Base-by-base conservation (phyloP, 2,888 invertebrate genomes). In the Timandra comae region DNA sequence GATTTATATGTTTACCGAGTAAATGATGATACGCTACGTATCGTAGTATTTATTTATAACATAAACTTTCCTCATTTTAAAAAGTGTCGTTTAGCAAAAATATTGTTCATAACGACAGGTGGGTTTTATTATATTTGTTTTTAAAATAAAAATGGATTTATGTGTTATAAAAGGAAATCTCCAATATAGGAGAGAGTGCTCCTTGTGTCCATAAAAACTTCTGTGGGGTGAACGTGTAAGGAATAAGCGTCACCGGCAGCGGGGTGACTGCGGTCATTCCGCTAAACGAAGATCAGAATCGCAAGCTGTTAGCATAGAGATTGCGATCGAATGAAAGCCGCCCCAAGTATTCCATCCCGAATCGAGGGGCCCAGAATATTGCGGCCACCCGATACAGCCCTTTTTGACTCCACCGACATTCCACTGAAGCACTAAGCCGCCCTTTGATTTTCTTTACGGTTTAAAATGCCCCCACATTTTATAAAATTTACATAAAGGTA, bases 231-330 rank as follows among this genome's bases (percentile, higher is more conserved):
- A 77, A 84, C 82, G 84, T 84, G 84, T 81, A 74, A 74, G 77
- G 82, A 82, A 81, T 84, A 81, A 80, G 68, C 80, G 77, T 79
- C 77, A 74, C 75, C 61, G 71, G 65, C 66, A 64, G 63, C 59
- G 73, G 74, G 78, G 82, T 75, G 81, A 68, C 81, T 81, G 85
- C 80, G 85, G 85, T 85, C 85, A 85, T 85, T 85, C 63, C 79
- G 84, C 81, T 84, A 85, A 85, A 84, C 84, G 85, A 84, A 85
- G 85, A 85, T 85, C 84, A 78, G 80, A 85, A 85, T 85, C 85
- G 81, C 77, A 77, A 75, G 80, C 84, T 81, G 80, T 84, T 85
- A 84, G 85, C 84, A 85, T 85, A 85, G 84, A 85, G 82, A 85
- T 85, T 82, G 84, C 77, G 73, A 85, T 82, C 82, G 80, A 82